Conservation (phyloP, 1,140 invertebrate species). For the Hermetia illucens region DNA sequence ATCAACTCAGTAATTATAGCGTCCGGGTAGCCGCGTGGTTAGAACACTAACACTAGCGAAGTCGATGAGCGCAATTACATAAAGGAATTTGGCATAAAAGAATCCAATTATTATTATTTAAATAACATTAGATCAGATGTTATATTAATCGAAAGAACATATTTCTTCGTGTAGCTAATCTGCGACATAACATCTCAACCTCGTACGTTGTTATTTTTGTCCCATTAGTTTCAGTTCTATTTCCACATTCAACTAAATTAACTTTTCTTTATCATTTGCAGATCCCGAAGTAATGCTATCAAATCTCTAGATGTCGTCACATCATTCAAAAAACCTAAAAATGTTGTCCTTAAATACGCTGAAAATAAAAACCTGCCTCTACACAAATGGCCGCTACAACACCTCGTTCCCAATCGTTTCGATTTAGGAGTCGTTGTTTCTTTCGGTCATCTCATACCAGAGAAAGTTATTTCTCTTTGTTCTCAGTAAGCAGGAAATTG, state of each 20-base stretch:
- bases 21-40: no score
- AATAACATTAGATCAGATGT: no score
- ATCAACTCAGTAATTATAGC: no score
- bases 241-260: neutral
- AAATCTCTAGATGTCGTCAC: conserved; percentile 55
- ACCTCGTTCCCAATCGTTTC: conserved; percentile 29
- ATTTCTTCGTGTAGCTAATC: no score
- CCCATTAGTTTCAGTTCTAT: no score
- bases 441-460: conserved; percentile 56
- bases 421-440: conserved; percentile 55
- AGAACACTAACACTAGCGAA: no score
- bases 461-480: conserved; percentile 44
- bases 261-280: neutral
- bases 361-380: conserved; percentile 32
- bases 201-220: no score
- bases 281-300: neutral
- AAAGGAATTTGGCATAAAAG: no score
- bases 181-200: no score
- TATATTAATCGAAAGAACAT: no score
- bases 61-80: no score
- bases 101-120: no score
- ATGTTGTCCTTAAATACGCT: conserved; percentile 38
- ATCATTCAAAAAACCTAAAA: conserved; percentile 33
- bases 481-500: conserved; percentile 39
- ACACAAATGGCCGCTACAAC: conserved; percentile 39